phyloP scores from a whole-genome alignment of 2,113 vertebrate genomes.

The Hiodon alosoides region DNA sequence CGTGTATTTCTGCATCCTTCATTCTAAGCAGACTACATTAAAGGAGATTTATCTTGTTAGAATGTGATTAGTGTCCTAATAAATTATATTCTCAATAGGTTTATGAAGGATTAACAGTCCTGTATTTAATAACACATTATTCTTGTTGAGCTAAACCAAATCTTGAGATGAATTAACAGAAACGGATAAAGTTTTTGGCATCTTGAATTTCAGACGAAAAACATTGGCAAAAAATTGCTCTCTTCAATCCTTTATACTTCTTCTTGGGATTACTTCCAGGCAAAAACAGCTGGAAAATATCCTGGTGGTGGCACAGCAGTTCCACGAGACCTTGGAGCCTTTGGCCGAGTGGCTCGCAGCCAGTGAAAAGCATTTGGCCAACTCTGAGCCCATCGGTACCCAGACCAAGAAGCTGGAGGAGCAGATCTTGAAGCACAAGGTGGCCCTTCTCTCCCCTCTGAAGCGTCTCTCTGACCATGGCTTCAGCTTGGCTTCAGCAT shows the following conservation, averaged over 20 bases:
- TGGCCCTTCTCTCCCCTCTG: slow-evolving; percentile 41
- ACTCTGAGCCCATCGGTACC: slow-evolving; percentile 86
- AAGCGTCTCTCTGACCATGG: background rate
- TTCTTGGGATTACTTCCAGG: slow-evolving; percentile 53
- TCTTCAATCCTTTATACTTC: background rate
- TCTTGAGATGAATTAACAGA: too few species aligned
- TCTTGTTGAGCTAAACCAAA: background rate
- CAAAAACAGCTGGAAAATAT: slow-evolving; percentile 88
- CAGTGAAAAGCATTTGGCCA: slow-evolving; percentile 81
- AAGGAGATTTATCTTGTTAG: too few species aligned
- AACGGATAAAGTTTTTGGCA: too few species aligned
- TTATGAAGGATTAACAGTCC: too few species aligned
- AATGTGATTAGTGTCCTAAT: too few species aligned
- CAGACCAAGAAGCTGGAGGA: slow-evolving; percentile 82
- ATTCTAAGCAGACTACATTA: too few species aligned
- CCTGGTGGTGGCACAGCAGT: slow-evolving; percentile 85
- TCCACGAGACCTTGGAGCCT: slow-evolving; percentile 87
- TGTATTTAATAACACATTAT: too few species aligned
- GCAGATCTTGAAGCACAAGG: slow-evolving; percentile 89
- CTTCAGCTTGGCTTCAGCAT: slow-evolving; percentile 12
- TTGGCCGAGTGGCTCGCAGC: slow-evolving; percentile 79
- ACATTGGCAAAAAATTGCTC: background rate
- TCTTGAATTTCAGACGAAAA: background rate
- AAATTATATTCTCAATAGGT: too few species aligned
- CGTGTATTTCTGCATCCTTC: too few species aligned